Base-by-base conservation (phyloP, 2,113 vertebrate species). In the Vireo altiloquus region DNA sequence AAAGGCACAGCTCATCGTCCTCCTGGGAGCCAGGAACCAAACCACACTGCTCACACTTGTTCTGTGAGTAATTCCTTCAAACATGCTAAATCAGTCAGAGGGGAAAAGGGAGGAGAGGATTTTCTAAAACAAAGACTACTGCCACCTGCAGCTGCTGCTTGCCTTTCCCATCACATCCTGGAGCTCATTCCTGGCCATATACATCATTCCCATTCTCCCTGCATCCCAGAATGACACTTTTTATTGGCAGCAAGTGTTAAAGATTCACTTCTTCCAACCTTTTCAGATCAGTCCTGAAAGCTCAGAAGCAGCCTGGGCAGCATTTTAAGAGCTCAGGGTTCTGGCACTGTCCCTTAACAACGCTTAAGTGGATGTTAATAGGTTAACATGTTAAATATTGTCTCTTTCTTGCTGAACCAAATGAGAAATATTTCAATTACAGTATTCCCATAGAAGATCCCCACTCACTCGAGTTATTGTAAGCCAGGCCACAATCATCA, bases 321-420 rank as follows among this genome's bases (percentile, higher is more conserved):
- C n/a, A 76, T 80, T 91, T 89, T 80, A 89, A 84, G 75, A 93
- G 90, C 85, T 86, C 54, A 49, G 76, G 44, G 25, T 86, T 71
- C 75, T 78, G 35, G 7, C 60, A 81, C 40, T 81, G 82, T 83
- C 85, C 79, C 87, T 90, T 83, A 85, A 83, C 64, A 86, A 78
- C 0, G 2, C 47, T 77, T 83, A 86, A 81, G 64, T 0, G 0
- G 54, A 63, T 81, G 35, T 39, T 86, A 85, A 90, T 77, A 96
- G 75, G 82, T 95, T 94, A 95, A 70, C 27, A 33, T n/a, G 47
- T 92, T 95, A 91, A 95, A 89, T 66, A 83, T 78, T 90, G 47
- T 74, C 54, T 90, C 78, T 52, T 91, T 72, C 75, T 80, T 91
- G 59, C 79, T 75, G 74, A 92, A 88, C 50, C 54, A 88, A 76